Percentiles rank a stretch among this genome's conserved stretches.
phyloP scores from a whole-genome alignment of 2,113 vertebrate species.

The Prinia subflava region DNA sequence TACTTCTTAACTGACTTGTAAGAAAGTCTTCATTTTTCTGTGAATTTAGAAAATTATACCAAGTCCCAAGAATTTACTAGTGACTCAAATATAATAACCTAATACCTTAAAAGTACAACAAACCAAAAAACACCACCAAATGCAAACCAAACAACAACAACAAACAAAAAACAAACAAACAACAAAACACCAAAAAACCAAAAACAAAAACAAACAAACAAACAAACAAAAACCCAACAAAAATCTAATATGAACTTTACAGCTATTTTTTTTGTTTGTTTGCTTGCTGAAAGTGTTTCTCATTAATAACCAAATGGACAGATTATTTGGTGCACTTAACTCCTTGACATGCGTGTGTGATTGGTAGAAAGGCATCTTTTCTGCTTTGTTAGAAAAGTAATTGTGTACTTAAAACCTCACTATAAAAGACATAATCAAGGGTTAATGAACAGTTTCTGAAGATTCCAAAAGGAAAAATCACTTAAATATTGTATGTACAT shows the following conservation, averaged over 20 bases:
- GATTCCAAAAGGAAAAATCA: background rate
- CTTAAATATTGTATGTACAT: background rate
- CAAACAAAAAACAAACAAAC: too few species aligned
- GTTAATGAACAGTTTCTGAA: background rate
- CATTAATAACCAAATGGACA: background rate
- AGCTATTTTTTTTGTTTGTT: background rate
- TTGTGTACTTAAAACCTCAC: background rate
- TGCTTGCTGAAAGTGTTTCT: background rate
- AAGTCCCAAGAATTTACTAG: background rate
- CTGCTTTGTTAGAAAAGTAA: background rate
- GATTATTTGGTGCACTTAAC: background rate
- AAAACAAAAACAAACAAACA: too few species aligned
- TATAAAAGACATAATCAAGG: background rate
- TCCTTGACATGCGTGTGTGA: background rate
- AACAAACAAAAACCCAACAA: background rate
- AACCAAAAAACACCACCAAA: background rate
- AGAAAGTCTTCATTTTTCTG: background rate
- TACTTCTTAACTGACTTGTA: background rate
- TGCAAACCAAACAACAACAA: too few species aligned
- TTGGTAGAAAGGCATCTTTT: background rate
- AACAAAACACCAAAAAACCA: background rate
- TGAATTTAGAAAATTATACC: background rate
- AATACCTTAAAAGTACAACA: background rate
- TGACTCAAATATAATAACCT: background rate
- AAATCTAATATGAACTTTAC: background rate